phyloP scores from a whole-genome alignment of 2,797 vertebrate species.

The Pempheris klunzingeri region DNA sequence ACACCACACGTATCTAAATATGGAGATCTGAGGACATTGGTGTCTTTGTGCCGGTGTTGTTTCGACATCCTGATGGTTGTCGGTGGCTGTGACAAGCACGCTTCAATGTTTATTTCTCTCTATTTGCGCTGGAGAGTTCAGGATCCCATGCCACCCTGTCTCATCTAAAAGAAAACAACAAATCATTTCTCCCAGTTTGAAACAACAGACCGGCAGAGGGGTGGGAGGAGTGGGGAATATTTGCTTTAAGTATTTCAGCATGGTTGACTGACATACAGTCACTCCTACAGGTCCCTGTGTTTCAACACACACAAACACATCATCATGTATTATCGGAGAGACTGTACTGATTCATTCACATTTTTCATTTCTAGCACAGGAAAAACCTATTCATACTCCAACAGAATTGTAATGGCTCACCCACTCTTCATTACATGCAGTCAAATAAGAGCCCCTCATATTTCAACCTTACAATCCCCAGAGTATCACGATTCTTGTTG shows the following conservation, averaged over 20 bases:
- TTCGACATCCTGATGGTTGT: conserved; percentile 68
- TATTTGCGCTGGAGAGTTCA: conserved; percentile 71
- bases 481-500: conserved; percentile 35
- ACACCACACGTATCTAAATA: conserved; percentile 62
- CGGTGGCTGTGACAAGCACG: conserved; percentile 62
- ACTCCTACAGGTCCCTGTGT: conserved; percentile 23
- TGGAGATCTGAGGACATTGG: conserved; percentile 67
- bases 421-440: conserved; percentile 25
- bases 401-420: conserved; percentile 13
- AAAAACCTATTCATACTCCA: conserved; percentile 12
- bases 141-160: conserved; percentile 65
- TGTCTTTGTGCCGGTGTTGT: conserved; percentile 60
- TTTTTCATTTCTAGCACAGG: conserved; percentile 5
- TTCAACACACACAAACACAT: conserved; percentile 1
- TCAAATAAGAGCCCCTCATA: conserved; percentile 39
- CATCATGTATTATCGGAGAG: not conserved
- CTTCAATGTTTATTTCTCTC: conserved; percentile 68
- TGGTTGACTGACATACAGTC: conserved; percentile 50
- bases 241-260: conserved; percentile 58
- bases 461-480: conserved; percentile 35
- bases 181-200: conserved; percentile 73
- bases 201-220: conserved; percentile 46
- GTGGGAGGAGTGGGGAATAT: conserved; percentile 32
- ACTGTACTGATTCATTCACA: conserved; percentile 15
- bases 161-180: conserved; percentile 76